Base-by-base conservation (phyloP, 2,113 vertebrate genomes). In the Sebastes fasciatus region DNA sequence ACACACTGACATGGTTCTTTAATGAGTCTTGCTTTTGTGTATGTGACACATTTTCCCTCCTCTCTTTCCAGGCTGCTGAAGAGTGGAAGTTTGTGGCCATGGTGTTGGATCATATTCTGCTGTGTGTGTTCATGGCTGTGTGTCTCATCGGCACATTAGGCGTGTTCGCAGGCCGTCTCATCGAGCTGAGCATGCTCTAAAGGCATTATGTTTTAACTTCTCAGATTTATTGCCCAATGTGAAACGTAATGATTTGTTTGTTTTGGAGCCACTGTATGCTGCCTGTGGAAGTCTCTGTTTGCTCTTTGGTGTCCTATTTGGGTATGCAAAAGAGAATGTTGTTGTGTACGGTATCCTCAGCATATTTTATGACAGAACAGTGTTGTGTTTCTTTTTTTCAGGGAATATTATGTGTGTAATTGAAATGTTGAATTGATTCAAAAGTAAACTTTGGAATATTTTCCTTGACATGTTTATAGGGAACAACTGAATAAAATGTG, bases 31-130 rank as follows among this genome's bases (percentile, higher is more conserved):
- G 3, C 2, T 49, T 46, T n/a, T 76, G 4, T 57, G 17, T 46
- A 1, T 64, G 46, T 86, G 40, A 90, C 68, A 57, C 14, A 7
- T 42, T 72, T 8, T 80, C 40, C 91, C 95, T 70, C 48, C 92
- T 97, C 77, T 96, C 96, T 66, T 95, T 95, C 63, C 82, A 99
- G 98, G 98, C 98, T 23, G 95, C 97, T 2, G 98, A 99, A 84
- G 98, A 99, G 90, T 99, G 98, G 98, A 99, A 99, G 92, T 99
- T 98, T 63, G 98, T 99, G 34, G 98, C 98, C 0, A 99, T 99
- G 98, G 98, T 99, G 74, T 82, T 99, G 91, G 98, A 99, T 93
- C 98, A 99, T 90, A 96, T 99, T 82, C 96, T 99, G 88, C 96
- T 99, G 4, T 98, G 96, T 58, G 96, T 99, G 90, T 99, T 99